Evolutionary conservation across 2,113 vertebrate species (phyloP), one percentile per base, ranked within the genome.

Genomic region (Vanacampus margaritifer): DNA sequence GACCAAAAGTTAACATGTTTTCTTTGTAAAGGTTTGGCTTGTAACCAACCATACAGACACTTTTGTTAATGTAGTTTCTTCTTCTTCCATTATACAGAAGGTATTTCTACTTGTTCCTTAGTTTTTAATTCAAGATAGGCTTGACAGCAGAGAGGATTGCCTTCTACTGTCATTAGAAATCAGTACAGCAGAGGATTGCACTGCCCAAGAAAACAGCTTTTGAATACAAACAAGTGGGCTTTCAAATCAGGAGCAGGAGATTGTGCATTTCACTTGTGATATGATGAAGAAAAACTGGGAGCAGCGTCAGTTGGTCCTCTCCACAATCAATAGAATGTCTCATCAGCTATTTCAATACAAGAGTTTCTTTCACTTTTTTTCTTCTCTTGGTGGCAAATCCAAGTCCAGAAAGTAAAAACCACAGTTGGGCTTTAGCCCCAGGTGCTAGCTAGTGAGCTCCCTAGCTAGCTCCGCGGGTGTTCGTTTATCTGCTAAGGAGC

Each of bases 41-140:
- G 62, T 59, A 61, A 71, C 12, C 14, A 6, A 72, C 46, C 21
- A 68, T 35, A 32, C 69, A 74, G 76, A 72, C 35, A 24, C 43
- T 53, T 79, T 74, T 79, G 78, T 70, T 48, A 71, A 84, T 72
- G 50, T 67, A 2, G 54, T 66, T 65, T 61, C 53, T 48, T 23
- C 32, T 32, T 10, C 19, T 68, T 56, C 23, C 43, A 60, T 19
- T 67, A 3, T 4, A 45, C 63, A n/a, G n/a, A n/a, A n/a, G n/a
- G n/a, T n/a, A n/a, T n/a, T n/a, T n/a, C 65, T 24, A 3, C 41
- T 6, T 0, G 1, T 69, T 16, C 26, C 12, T 9, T 51, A 12
- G 23, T 24, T 63, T 63, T 11, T 61, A 9, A 59, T 36, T 62
- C 46, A 32, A 11, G 46, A 5, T 3, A 37, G n/a, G 36, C 51